phyloP scores from a whole-genome alignment of 2,113 vertebrate genomes.

The Pterocles orientalis region DNA sequence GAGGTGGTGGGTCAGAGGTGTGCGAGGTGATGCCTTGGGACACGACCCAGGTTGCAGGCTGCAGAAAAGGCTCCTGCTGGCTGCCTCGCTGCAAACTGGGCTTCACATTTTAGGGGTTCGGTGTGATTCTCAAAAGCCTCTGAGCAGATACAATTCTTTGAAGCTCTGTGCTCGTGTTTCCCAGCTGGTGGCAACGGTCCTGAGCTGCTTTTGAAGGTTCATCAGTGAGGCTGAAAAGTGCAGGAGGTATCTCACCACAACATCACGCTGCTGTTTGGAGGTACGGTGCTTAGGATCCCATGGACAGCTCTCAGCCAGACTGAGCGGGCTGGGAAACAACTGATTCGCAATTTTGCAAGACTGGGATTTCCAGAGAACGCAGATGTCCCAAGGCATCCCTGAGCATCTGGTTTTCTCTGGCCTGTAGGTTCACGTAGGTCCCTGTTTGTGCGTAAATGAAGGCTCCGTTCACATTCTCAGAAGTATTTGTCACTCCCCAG shows the following conservation, averaged over 20 bases:
- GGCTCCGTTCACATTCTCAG: not conserved
- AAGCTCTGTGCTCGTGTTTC: not conserved
- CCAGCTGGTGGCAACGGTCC: not conserved
- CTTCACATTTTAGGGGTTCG: not conserved
- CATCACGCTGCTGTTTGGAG: no score
- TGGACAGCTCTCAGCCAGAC: not conserved
- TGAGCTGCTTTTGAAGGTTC: not conserved
- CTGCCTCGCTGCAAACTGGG: not conserved
- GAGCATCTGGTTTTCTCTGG: not conserved
- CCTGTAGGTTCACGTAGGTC: not conserved
- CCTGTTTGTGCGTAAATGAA: not conserved
- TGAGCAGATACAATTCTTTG: not conserved
- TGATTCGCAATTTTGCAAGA: not conserved
- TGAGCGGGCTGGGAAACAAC: slow-evolving; percentile 29
- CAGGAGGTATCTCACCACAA: not conserved
- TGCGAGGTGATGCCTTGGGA: not conserved
- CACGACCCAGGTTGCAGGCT: not conserved
- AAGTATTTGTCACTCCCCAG: not conserved
- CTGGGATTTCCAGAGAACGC: slow-evolving; percentile 1
- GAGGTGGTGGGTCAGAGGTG: not conserved
- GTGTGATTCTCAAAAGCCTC: not conserved
- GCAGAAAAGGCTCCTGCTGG: not conserved
- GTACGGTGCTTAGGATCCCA: slow-evolving; percentile 10
- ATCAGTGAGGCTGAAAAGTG: not conserved
- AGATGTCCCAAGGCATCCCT: not conserved